phyloP scores from a whole-genome alignment of 2,888 invertebrate species.

The Torymus aiolomorphi region DNA sequence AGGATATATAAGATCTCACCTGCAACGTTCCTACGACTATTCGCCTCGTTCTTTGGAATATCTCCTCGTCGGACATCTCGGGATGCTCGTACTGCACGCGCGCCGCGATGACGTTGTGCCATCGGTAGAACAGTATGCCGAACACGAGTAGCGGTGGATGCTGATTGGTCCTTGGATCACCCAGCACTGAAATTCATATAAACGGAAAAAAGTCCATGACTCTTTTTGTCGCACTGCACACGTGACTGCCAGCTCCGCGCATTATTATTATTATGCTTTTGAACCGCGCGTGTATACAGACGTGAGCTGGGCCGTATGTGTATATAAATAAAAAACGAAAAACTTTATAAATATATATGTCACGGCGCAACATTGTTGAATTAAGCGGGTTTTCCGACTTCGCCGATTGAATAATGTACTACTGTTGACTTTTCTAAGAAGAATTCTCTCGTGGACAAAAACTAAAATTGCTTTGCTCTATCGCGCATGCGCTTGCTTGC shows the following conservation, averaged over 20 bases:
- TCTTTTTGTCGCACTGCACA: too few species aligned
- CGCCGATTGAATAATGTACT: slow-evolving; percentile 16
- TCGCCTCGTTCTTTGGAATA: slow-evolving; percentile 93
- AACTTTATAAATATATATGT: too few species aligned
- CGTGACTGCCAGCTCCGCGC: too few species aligned
- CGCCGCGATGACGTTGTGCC: slow-evolving; percentile 95
- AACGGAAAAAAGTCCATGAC: too few species aligned
- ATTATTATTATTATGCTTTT: too few species aligned
- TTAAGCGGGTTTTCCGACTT: slow-evolving; percentile 7
- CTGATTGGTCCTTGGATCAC: slow-evolving; percentile 97
- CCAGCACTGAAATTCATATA: slow-evolving; percentile 83
- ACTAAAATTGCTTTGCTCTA: neutral
- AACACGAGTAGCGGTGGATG: slow-evolving; percentile 96
- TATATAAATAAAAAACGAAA: too few species aligned
- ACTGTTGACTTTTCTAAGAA: slow-evolving; percentile 34
- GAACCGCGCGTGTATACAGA: too few species aligned
- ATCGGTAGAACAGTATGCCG: slow-evolving; percentile 94
- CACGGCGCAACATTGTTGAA: too few species aligned
- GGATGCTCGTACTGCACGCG: slow-evolving; percentile 87
- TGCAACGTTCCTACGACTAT: slow-evolving; percentile 95
- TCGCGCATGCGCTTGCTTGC: neutral
- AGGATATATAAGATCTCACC: slow-evolving; percentile 76
- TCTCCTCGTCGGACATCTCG: slow-evolving; percentile 94
- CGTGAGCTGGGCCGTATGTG: too few species aligned
- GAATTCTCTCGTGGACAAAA: slow-evolving; percentile 24